Conservation (phyloP, 2,113 vertebrate species). For the Heterotilapia buettikoferi region DNA sequence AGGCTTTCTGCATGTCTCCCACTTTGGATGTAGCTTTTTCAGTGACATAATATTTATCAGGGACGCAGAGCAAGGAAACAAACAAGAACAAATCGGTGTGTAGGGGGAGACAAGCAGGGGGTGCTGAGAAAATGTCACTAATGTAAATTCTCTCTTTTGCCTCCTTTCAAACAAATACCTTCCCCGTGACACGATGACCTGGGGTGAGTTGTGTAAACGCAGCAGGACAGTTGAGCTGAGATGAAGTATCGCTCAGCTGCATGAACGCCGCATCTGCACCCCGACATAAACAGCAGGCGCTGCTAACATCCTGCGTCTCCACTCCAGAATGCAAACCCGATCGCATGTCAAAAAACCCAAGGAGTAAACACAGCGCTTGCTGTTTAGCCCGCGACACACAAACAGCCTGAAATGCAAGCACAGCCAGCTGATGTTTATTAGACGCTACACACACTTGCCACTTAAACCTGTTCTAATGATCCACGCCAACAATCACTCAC, state of each 20-base stretch:
- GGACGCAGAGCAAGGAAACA: background rate
- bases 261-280: background rate
- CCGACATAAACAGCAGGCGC: constrained; percentile 32
- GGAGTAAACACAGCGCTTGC: constrained; percentile 40
- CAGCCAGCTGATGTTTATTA: background rate
- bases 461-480: background rate
- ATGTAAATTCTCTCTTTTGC: constrained; percentile 13
- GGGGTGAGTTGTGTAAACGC: background rate
- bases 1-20: background rate
- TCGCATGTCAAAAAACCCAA: background rate
- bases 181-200: background rate
- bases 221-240: background rate
- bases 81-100: background rate
- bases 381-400: constrained; percentile 40
- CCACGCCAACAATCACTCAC: background rate
- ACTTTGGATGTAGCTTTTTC: background rate
- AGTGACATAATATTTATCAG: background rate
- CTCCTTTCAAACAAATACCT: constrained; percentile 27
- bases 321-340: background rate
- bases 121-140: background rate
- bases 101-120: background rate
- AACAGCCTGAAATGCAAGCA: background rate
- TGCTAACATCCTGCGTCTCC: constrained; percentile 27
- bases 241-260: constrained; percentile 28
- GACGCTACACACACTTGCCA: background rate